phyloP scores from a whole-genome alignment of 2,888 invertebrate genomes.

The Teleogryllus oceanicus region DNA sequence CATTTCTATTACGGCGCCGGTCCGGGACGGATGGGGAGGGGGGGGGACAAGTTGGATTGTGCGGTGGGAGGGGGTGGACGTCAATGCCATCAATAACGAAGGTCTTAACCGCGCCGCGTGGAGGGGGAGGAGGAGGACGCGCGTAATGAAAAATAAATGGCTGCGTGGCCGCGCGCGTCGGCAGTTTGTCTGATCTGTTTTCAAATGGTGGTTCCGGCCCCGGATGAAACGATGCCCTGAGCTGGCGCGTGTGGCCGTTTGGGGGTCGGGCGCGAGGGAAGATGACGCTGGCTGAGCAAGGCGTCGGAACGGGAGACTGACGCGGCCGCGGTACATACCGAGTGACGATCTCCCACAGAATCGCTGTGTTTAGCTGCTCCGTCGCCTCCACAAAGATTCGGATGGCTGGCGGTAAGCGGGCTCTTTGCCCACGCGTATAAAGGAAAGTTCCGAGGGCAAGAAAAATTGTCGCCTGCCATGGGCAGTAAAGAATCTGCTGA shows the following conservation, averaged over 20 bases:
- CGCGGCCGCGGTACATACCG: not conserved
- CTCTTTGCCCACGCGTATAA: no score
- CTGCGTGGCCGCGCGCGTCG: not conserved
- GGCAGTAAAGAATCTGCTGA: no score
- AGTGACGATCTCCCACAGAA: not conserved
- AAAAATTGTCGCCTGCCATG: no score
- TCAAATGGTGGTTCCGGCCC: not conserved
- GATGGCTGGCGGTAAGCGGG: no score
- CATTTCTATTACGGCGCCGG: not conserved
- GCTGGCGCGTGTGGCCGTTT: not conserved
- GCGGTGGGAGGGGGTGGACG: not conserved
- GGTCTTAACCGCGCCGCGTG: not conserved
- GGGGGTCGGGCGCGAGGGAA: not conserved
- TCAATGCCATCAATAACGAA: conserved; percentile 1
- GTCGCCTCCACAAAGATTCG: no score
- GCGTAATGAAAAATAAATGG: not conserved
- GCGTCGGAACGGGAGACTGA: not conserved
- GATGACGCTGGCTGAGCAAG: not conserved
- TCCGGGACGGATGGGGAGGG: not conserved
- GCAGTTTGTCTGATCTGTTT: conserved; percentile 2
- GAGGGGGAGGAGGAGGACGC: not conserved
- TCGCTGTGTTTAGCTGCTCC: no score
- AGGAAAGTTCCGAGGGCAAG: no score
- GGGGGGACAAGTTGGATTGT: not conserved
- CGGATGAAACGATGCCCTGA: not conserved